Evolutionary conservation across 2,888 invertebrate species (phyloP), one percentile per base, ranked within the genome.

Genomic region (Catonia carolina): DNA sequence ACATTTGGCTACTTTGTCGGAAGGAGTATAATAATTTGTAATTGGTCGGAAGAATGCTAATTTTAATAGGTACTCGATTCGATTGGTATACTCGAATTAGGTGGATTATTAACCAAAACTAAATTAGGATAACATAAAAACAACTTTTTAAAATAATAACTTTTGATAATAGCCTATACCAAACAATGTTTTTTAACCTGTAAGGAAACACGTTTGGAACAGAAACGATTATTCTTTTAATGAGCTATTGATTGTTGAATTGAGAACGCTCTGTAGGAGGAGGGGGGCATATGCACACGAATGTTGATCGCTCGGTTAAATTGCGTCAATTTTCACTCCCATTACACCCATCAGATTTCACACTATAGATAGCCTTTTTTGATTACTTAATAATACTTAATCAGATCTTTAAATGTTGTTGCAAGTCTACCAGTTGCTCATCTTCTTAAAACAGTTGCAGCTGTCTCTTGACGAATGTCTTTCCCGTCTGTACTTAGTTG

Each of bases 311-410:
- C 39, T 20, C 27, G 27, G 37, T 23, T 52, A 52, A 52, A 52
- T 52, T 52, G 52, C 52, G 41, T 39, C 52, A 52, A 52, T 52
- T 52, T 52, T 41, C 52, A 52, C 52, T 52, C 52, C 52, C 23
- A 52, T 52, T 52, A 52, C 41, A 23, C 15, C 52, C 52, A 41
- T 52, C 22, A 39, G 41, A 52, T 52, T 52, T 52, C 52, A 39
- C 52, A 52, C 52, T 52, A 37, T 27, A 20, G 27, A 39, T 27
- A 14, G 18, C 15, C 27, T 52, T 52, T 52, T 51, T 39, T 39
- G 39, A 52, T 52, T 39, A 17, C 52, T 52, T 52, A 52, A 52
- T 52, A 52, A 52, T 27, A 41, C 27, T 27, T 27, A 27, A 27
- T 27, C 27, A 27, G 27, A 27, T 27, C 27, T 27, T n/a, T n/a